phyloP scores from a whole-genome alignment of 2,888 invertebrate species.

The Odontocolon sp. region DNA sequence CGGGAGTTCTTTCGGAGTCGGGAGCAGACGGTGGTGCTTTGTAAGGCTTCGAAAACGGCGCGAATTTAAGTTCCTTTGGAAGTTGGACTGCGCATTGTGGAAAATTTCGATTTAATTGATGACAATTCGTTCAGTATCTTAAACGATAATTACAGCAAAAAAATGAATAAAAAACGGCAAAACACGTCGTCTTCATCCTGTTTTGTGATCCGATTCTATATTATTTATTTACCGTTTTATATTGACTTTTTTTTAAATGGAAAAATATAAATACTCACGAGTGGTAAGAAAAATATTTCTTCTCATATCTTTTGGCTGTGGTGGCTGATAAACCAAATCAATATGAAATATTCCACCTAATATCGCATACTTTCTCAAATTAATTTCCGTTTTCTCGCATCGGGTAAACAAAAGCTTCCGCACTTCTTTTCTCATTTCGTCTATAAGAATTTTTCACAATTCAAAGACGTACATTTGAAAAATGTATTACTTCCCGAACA shows the following conservation, averaged over 20 bases:
- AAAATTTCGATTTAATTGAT: not conserved
- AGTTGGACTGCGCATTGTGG: slow-evolving; percentile 82
- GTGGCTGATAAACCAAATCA: slow-evolving; percentile 89
- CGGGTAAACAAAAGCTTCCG: slow-evolving; percentile 70
- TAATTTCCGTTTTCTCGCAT: slow-evolving; percentile 82
- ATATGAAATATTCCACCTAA: slow-evolving; percentile 90
- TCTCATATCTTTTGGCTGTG: slow-evolving; percentile 86
- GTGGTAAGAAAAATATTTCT: slow-evolving; percentile 82
- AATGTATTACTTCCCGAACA: too few species aligned
- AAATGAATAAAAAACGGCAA: too few species aligned
- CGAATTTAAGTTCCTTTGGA: slow-evolving; percentile 84
- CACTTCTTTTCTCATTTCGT: slow-evolving; percentile 72
- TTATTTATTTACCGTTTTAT: not conserved
- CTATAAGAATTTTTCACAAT: slow-evolving; percentile 75
- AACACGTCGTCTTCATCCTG: too few species aligned
- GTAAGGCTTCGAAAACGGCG: slow-evolving; percentile 86
- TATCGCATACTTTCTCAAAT: slow-evolving; percentile 88
- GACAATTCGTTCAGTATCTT: too few species aligned
- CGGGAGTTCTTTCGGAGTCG: slow-evolving; percentile 87
- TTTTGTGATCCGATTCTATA: too few species aligned
- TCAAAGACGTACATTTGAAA: not conserved
- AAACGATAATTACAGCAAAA: too few species aligned
- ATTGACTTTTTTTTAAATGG: not conserved
- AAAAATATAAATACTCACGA: slow-evolving; percentile 80
- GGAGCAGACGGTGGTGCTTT: slow-evolving; percentile 86